Conservation (phyloP, 1,140 invertebrate species). For the Eriocheir sinensis region DNA sequence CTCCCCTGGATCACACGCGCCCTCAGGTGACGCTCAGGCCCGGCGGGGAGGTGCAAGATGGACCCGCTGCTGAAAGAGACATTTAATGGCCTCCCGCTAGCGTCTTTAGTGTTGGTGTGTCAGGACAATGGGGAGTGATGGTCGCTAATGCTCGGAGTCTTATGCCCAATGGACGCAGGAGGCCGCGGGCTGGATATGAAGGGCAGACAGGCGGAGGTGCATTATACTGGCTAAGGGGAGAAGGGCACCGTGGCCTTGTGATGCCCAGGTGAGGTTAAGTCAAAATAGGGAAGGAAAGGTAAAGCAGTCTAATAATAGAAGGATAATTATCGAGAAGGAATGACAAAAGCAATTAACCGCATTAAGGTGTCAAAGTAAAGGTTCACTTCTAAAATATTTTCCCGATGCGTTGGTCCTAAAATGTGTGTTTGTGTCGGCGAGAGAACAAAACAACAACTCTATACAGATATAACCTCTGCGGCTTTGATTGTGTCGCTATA, state of each 20-base stretch:
- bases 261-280: background rate
- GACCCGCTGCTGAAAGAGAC: background rate
- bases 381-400: background rate
- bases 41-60: background rate
- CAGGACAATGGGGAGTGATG: background rate
- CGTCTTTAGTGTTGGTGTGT: background rate
- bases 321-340: background rate
- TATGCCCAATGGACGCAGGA: background rate
- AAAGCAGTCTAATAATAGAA: background rate
- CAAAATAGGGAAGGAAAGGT: background rate
- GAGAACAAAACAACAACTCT: too few relatives aligned
- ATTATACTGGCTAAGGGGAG: too few relatives aligned
- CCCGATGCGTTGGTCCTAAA: background rate
- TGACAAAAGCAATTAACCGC: background rate
- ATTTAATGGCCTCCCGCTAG: background rate
- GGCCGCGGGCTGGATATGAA: background rate
- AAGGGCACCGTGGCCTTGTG: background rate
- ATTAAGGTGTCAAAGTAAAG: too few relatives aligned
- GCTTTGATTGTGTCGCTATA: too few relatives aligned
- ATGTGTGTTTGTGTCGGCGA: background rate
- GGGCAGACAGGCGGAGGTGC: background rate
- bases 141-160: slow-evolving; percentile 31
- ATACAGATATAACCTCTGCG: too few relatives aligned
- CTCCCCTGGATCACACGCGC: background rate
- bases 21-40: background rate